Evolutionary conservation across 2,797 vertebrate species (phyloP).

Genomic region (Paguma larvata): DNA sequence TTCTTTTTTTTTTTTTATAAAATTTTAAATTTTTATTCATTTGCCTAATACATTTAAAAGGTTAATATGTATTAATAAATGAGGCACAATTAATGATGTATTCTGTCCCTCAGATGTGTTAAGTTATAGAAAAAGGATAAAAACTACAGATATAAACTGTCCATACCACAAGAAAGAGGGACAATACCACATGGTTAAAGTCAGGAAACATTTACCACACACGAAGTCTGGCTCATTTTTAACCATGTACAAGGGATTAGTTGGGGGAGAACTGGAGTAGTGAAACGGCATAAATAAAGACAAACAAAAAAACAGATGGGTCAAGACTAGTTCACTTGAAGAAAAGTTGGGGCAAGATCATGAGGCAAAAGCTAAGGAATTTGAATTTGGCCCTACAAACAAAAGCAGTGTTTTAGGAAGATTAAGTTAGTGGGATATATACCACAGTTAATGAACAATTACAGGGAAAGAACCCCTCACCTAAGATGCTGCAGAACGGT

Average conservation of each 20-base stretch:
- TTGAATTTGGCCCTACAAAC: background rate
- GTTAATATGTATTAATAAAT: conserved; percentile 12
- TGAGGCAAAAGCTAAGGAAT: background rate
- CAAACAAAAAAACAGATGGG: background rate
- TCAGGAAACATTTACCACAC: background rate
- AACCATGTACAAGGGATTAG: conserved; percentile 31
- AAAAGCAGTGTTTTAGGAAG: conserved; percentile 51
- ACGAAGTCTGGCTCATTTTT: background rate
- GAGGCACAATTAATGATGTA: conserved; percentile 11
- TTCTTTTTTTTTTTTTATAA: conserved; percentile 31
- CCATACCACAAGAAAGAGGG: background rate
- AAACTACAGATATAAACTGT: background rate
- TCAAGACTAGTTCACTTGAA: background rate
- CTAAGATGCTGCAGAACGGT: background rate
- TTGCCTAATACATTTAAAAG: conserved; percentile 48
- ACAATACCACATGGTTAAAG: background rate
- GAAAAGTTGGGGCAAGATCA: conserved; percentile 26
- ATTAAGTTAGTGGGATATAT: conserved; percentile 11
- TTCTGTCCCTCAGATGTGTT: background rate
- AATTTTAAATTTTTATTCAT: conserved; percentile 23
- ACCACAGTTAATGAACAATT: background rate
- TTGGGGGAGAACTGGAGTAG: background rate
- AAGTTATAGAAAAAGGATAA: conserved; percentile 24
- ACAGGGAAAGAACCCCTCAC: conserved; percentile 7
- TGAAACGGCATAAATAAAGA: background rate